phyloP scores from a whole-genome alignment of 2,888 invertebrate species.

The Kryphioiulus occultus region DNA sequence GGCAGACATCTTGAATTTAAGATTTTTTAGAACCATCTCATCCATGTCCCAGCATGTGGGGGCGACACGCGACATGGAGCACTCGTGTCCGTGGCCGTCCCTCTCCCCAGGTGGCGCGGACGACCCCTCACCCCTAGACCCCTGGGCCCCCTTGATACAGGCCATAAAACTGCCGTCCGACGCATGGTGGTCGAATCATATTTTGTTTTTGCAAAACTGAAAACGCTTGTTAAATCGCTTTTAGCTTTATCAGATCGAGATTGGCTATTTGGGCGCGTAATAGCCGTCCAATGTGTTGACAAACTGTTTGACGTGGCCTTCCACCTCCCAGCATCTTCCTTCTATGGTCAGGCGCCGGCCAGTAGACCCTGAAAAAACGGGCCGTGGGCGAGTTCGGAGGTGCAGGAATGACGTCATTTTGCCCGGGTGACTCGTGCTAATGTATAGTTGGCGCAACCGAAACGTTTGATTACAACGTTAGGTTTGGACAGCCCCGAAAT shows the following conservation, averaged over 20 bases:
- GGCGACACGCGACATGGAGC: neutral
- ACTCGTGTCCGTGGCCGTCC: neutral
- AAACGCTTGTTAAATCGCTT: neutral
- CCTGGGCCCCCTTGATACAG: neutral
- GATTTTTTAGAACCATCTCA: no score
- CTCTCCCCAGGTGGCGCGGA: neutral
- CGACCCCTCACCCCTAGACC: no score
- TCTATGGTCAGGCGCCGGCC: conserved; percentile 13
- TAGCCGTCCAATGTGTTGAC: neutral
- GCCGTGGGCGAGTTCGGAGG: neutral
- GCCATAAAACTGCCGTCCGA: neutral
- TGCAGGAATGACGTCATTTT: neutral
- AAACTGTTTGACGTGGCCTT: neutral
- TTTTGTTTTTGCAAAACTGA: neutral
- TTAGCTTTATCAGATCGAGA: neutral
- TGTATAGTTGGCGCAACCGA: neutral
- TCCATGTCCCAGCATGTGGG: neutral
- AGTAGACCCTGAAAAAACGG: neutral
- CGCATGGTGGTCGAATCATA: neutral
- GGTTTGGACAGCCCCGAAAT: neutral
- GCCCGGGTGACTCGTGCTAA: neutral
- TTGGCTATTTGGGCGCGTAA: neutral
- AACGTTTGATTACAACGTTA: neutral
- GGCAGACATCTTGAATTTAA: no score
- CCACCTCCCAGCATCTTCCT: conserved; percentile 22